phyloP scores from a whole-genome alignment of 2,888 invertebrate species.

The Microplitis deprimator region DNA sequence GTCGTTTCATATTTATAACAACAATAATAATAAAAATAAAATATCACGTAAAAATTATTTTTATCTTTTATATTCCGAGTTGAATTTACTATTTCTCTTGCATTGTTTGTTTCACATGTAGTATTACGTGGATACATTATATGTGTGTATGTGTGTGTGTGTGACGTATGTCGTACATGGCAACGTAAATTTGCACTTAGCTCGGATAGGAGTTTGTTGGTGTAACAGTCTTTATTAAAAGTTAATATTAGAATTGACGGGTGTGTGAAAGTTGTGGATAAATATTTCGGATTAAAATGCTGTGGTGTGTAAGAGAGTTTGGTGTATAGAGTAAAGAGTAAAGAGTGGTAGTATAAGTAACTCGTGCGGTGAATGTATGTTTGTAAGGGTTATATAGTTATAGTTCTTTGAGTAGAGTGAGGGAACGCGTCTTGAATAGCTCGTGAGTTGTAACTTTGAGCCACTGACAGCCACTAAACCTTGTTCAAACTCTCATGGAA shows the following conservation, averaged over 20 bases:
- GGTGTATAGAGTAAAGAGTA: not conserved
- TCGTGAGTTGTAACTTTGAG: constrained; percentile 16
- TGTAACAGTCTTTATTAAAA: not conserved
- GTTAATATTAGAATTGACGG: not conserved
- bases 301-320: not conserved
- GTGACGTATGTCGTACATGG: not conserved
- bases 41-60: not conserved
- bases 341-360: not conserved
- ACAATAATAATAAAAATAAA: not conserved
- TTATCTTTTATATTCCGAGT: not conserved
- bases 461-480: constrained; percentile 19
- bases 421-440: constrained; percentile 11
- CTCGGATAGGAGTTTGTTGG: not conserved
- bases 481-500: constrained; percentile 24
- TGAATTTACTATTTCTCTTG: too few relatives aligned
- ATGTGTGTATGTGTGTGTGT: not conserved
- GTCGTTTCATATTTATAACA: not conserved
- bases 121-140: too few relatives aligned
- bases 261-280: not conserved
- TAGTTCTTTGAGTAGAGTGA: not conserved
- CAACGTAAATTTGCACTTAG: not conserved
- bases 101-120: too few relatives aligned
- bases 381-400: not conserved
- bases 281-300: not conserved
- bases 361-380: not conserved